Evolutionary conservation across 2,888 invertebrate genomes (phyloP), one percentile per base, ranked within the genome.

Genomic region (Pseudanteris insignis): DNA sequence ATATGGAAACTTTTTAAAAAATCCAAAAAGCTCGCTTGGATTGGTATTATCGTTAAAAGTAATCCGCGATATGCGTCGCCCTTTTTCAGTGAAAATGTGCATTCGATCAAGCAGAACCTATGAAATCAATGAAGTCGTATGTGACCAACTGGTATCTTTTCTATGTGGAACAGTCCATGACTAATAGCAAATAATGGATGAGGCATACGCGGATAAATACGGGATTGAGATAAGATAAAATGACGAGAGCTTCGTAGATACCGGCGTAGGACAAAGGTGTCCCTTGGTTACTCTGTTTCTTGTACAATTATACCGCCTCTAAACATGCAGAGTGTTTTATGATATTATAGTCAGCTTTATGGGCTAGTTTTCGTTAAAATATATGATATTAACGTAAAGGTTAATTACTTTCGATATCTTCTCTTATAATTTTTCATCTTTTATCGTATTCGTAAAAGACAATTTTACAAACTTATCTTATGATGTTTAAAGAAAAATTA

Each of bases 211-310:
- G 51, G 46, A 46, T 36, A 58, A 58, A 58, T 15, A 57, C n/a
- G n/a, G 15, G 40, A 36, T 8, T 29, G 2, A 44, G 58, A 59
- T 59, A 53, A 59, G 59, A 59, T 59, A n/a, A n/a, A n/a, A n/a
- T 59, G 38, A 36, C 28, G 2, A 14, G 47, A 11, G 29, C 12
- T 9, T 40, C 32, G 43, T 32, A 44, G 36, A 48, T 36, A 57
- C 41, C 57, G 57, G 47, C 55, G 18, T 32, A 43, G 40, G 40
- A 57, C 57, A 57, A 57, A 57, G 48, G 57, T 57, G 57, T 48
- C 57, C 57, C 57, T 57, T 57, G 30, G 9, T 38, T 36, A 11
- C 29, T 44, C 13, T 18, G 9, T 29, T 37, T 26, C 30, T 28
- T 41, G n/a, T n/a, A n/a, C n/a, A n/a, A 38, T 38, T n/a, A 25